A percentile compares a stretch with the other conserved stretches of the same genome.
Conservation (phyloP, 2,888 invertebrate genomes). For the Acrocyrtus sp. region DNA sequence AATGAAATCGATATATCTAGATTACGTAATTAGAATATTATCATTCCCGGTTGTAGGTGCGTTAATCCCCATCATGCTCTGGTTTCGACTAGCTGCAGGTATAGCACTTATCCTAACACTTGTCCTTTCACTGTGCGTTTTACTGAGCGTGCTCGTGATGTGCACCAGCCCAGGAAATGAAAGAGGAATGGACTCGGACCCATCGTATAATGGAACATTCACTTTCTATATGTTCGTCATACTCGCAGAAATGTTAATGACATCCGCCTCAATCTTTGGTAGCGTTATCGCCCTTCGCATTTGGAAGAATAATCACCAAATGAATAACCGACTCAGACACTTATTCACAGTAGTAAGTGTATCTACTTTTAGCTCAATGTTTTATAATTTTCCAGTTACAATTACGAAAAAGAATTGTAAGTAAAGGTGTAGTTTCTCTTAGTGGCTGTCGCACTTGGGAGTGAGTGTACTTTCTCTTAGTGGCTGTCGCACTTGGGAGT, state of each 20-base stretch:
- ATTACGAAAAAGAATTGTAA: background rate
- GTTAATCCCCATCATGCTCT: conserved; percentile 58
- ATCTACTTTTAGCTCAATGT: too few relatives aligned
- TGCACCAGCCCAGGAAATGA: conserved; percentile 30
- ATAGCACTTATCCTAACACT: conserved; percentile 14
- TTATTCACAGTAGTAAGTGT: conserved; percentile 54
- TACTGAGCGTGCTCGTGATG: conserved; percentile 38
- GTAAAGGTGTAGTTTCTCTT: background rate
- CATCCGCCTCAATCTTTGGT: conserved; percentile 29
- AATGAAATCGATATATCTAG: too few relatives aligned
- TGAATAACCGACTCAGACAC: conserved; percentile 53
- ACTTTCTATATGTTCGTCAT: conserved; percentile 39
- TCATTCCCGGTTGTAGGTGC: too few relatives aligned
- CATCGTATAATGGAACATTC: conserved; percentile 49
- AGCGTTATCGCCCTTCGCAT: conserved; percentile 39
- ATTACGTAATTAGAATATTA: too few relatives aligned
- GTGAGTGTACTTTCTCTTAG: too few relatives aligned
- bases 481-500: conserved; percentile 31
- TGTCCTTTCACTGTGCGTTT: conserved; percentile 14
- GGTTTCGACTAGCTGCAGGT: conserved; percentile 55
- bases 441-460: background rate
- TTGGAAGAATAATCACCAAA: conserved; percentile 60
- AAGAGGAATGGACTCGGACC: conserved; percentile 48
- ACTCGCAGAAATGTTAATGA: conserved; percentile 36
- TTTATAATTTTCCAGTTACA: background rate